Evolutionary conservation across 2,888 invertebrate species (phyloP).

Genomic region (Stenichneumon culpator): DNA sequence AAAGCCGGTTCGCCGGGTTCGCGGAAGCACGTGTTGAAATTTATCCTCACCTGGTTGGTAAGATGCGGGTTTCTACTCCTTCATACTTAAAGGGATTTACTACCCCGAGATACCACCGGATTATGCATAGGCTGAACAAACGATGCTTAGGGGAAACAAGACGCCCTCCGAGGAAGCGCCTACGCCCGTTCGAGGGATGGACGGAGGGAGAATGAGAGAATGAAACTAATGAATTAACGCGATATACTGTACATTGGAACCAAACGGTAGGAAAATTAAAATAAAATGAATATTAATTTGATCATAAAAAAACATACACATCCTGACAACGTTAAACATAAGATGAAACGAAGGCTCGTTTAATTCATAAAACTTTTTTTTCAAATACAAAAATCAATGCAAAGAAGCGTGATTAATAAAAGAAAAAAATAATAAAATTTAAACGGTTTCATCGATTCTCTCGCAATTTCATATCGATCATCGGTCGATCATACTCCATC

Average conservation of each 20-base stretch:
- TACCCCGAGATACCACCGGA: conserved; percentile 58
- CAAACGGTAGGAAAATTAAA: neutral
- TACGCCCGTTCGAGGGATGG: neutral
- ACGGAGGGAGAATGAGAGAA: neutral
- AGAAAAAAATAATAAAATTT: too few species aligned
- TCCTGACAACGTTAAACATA: neutral
- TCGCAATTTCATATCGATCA: too few species aligned
- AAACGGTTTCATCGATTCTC: too few species aligned
- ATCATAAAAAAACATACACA: neutral
- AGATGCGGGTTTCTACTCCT: conserved; percentile 60
- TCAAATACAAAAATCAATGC: too few species aligned
- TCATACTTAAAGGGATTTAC: conserved; percentile 67
- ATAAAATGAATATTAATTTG: neutral
- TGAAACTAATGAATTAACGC: neutral
- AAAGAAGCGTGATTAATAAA: too few species aligned
- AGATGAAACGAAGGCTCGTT: too few species aligned
- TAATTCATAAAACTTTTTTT: too few species aligned
- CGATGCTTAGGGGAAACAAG: conserved; percentile 41
- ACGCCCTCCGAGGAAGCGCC: neutral
- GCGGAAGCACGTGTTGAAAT: conserved; percentile 57
- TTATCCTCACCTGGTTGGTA: conserved; percentile 58
- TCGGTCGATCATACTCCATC: too few species aligned
- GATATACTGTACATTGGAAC: neutral
- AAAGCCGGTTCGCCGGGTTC: neutral
- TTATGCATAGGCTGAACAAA: conserved; percentile 67